Evolutionary conservation across 2,797 vertebrate genomes (phyloP), one percentile per base, ranked within the genome.

Genomic region (Parotocinclus haroldoi): DNA sequence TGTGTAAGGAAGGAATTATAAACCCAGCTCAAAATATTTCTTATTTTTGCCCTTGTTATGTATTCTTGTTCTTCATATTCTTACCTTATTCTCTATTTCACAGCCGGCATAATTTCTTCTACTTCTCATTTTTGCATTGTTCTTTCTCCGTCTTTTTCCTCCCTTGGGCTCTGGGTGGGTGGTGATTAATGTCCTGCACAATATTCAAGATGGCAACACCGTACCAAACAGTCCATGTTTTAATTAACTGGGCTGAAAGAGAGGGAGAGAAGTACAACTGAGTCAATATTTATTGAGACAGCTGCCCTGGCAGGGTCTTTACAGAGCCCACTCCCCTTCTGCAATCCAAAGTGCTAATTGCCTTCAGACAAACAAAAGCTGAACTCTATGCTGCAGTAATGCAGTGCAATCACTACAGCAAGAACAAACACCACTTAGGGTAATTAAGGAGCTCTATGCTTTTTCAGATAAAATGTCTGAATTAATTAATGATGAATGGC

Each of bases 281-380:
- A 88, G 82, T 88, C 86, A 83, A 85, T 87, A 85, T 87, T 85
- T 87, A 88, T 86, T 69, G 74, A 69, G 65, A 80, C 19, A 66
- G 61, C 73, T 77, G 74, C 66, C 78, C 77, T 82, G 79, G 79
- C 79, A 76, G 81, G 71, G 48, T n/a, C 36, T 67, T 58, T 62
- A 37, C 59, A 55, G 36, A 56, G 48, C 66, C 40, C 39, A 11
- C 68, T 40, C 68, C 68, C 78, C 77, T 80, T 50, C 14, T 53
- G 76, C 50, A 80, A 68, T 67, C 80, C 71, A 68, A 74, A 10
- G 9, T 13, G 62, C 78, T 89, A 90, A 89, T 89, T 89, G 87
- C 80, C 86, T 81, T 74, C 76, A 81, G 86, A 82, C 80, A 80
- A 75, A 79, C 69, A 40, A 68, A 75, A 83, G 76, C n/a, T 36